Conservation (phyloP, 2,797 vertebrate genomes). For the Tauraco hartlaubi region DNA sequence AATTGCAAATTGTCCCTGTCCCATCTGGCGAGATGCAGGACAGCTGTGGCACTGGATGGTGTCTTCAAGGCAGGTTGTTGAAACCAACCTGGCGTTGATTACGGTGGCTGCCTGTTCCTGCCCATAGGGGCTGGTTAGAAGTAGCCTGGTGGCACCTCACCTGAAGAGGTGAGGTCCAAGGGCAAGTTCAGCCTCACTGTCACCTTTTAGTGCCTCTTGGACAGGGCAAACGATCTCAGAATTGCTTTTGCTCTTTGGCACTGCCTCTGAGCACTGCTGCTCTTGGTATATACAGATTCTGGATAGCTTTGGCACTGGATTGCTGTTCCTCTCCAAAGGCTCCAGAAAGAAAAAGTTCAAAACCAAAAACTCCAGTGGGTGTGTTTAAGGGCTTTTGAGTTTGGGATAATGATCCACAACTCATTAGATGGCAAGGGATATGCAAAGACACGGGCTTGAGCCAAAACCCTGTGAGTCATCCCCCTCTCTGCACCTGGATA, state of each 20-base stretch:
- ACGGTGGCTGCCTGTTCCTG: neutral
- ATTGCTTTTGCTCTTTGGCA: neutral
- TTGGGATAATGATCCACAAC: neutral
- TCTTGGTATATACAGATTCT: neutral
- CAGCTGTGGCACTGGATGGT: neutral
- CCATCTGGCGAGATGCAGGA: neutral
- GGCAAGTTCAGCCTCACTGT: neutral
- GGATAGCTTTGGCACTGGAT: neutral
- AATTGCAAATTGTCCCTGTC: neutral
- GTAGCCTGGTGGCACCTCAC: neutral
- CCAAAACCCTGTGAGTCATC: constrained; percentile 24
- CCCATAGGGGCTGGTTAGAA: neutral
- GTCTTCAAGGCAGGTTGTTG: neutral
- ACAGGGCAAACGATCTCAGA: neutral
- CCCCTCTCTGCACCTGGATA: constrained; percentile 22
- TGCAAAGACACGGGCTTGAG: neutral
- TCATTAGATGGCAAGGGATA: neutral
- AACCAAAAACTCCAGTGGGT: constrained; percentile 73
- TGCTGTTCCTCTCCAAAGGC: constrained; percentile 20
- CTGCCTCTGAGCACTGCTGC: neutral
- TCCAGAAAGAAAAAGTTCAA: constrained; percentile 29
- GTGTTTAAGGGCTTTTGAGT: constrained; percentile 50
- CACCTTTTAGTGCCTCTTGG: neutral
- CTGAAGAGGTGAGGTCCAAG: neutral
- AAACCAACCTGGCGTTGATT: neutral